Evolutionary conservation across 2,888 invertebrate genomes (phyloP).

Genomic region (Lottia gigantea): DNA sequence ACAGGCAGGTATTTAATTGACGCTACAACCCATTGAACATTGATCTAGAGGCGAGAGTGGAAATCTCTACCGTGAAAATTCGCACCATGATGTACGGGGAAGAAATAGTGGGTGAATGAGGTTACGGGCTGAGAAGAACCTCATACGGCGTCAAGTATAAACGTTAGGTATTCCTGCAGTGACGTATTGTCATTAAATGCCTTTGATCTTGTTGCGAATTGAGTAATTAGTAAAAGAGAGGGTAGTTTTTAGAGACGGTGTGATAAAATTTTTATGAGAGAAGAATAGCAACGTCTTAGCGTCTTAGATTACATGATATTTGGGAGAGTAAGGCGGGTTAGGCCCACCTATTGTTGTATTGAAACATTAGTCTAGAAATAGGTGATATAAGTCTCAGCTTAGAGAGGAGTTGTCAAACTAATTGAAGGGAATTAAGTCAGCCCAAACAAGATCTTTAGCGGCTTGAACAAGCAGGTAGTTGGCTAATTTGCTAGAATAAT

Average conservation of each 20-base stretch:
- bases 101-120: slow-evolving; percentile 11
- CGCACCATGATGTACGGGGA: slow-evolving; percentile 17
- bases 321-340: not conserved
- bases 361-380: not conserved
- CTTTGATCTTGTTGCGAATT: slow-evolving; percentile 15
- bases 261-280: not conserved
- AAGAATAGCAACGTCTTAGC: not conserved
- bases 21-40: slow-evolving; percentile 4
- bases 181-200: not conserved
- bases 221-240: not conserved
- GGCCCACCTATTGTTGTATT: not conserved
- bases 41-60: slow-evolving; percentile 12
- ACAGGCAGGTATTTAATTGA: slow-evolving; percentile 22
- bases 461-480: slow-evolving; percentile 2
- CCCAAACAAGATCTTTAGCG: slow-evolving; percentile 6
- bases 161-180: slow-evolving; percentile 7
- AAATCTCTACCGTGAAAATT: slow-evolving; percentile 21
- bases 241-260: not conserved
- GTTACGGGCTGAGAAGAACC: slow-evolving; percentile 16
- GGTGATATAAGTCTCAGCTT: slow-evolving; percentile 8
- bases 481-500: not conserved
- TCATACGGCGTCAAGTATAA: slow-evolving; percentile 14
- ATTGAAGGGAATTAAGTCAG: slow-evolving; percentile 8
- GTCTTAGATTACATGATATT: slow-evolving; percentile 4
- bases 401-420: slow-evolving; percentile 8